Percentiles rank a stretch among this genome's conserved stretches.
Evolutionary conservation across 2,797 vertebrate species (phyloP).

Genomic region (Rhinella marina): DNA sequence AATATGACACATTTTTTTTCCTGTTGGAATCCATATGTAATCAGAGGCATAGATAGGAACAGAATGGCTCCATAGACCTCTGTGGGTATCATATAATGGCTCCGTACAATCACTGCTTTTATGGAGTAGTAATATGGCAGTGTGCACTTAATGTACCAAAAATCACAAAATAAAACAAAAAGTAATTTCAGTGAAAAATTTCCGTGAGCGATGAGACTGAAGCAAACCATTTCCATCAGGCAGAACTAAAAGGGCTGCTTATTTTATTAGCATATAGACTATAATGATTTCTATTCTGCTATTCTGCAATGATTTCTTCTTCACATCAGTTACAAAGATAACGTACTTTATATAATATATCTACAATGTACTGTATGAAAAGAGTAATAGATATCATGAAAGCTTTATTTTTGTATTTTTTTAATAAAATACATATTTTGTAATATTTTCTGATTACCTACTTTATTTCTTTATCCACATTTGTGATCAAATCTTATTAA

Average conservation of each 20-base stretch:
- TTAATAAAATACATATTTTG: not conserved
- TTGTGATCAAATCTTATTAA: not conserved
- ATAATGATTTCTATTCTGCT: not conserved
- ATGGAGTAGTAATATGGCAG: no score
- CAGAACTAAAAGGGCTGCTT: no score
- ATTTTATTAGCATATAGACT: no score
- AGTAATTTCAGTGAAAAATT: not conserved
- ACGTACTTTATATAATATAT: not conserved
- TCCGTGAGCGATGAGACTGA: not conserved
- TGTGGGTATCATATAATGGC: not conserved
- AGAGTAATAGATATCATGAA: not conserved
- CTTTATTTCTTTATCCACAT: not conserved
- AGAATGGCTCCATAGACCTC: not conserved
- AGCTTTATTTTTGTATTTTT: not conserved
- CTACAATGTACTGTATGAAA: no score
- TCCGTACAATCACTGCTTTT: not conserved
- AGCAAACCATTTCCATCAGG: not conserved
- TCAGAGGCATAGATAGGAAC: not conserved
- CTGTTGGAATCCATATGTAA: not conserved
- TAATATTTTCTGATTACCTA: not conserved
- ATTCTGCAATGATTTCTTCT: no score
- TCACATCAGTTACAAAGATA: not conserved
- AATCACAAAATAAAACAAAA: no score
- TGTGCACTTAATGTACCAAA: no score
- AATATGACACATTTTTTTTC: no score